Evolutionary conservation across 2,113 vertebrate genomes (phyloP), one percentile per base, ranked within the genome.

Genomic region (Toxostoma redivivum): DNA sequence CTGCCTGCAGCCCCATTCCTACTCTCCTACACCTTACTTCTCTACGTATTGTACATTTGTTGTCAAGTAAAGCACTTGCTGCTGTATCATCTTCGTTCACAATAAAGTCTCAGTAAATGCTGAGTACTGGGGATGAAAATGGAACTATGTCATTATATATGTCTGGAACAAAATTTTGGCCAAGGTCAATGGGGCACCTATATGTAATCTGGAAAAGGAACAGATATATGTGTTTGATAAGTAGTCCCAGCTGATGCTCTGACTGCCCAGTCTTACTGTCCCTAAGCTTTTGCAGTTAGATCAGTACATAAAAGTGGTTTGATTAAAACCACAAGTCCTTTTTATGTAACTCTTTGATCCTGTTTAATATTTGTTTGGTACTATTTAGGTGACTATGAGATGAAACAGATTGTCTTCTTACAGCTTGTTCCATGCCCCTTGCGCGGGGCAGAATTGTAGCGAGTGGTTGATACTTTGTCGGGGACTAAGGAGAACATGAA

Each of bases 111-210:
- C 22, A 28, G 54, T 0, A 0, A 60, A 51, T 13, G 22, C 72
- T 37, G 45, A 27, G 23, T 60, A 7, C 15, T 38, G 22, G 8
- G 45, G 18, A 44, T 33, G 27, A 37, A 51, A 44, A 23, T 58
- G 23, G 6, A 51, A 44, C 37, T 9, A 27, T 44, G 22, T 17
- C 1, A 8, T 67, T 57, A 4, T 33, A 11, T 45, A 5, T 12
- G 17, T 22, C 12, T 38, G 15, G 7, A 8, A 45, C 33, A 45
- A 61, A 86, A 37, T 61, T 78, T 78, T 45, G 6, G 8, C 33
- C 45, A 15, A 33, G 12, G 7, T 60, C 2, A 0, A 9, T 19
- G 15, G 12, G 28, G 33, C 8, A 24, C 12, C 18, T 53, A 5
- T 38, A 45, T 15, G 3, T 61, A 53, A 38, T 69, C 15, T 45